Percentiles rank a stretch among this genome's conserved stretches.
phyloP scores from a whole-genome alignment of 2,113 vertebrate species.

The Nettapus auritus region DNA sequence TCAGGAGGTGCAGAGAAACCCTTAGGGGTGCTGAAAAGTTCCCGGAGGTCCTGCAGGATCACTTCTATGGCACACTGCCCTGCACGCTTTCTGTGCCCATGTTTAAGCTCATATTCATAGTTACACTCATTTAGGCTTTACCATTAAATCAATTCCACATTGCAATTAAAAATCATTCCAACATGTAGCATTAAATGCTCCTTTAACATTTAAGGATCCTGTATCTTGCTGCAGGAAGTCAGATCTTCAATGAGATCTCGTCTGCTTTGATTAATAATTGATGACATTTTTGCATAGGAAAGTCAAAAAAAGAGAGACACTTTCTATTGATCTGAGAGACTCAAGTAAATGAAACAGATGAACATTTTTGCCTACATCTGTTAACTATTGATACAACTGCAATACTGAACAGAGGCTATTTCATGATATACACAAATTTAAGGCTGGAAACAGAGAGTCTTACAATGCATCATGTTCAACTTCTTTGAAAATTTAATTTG shows the following conservation, averaged over 20 bases:
- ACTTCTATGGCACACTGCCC: not conserved
- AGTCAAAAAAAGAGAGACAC: not conserved
- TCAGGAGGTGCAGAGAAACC: not conserved
- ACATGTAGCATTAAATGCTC: not conserved
- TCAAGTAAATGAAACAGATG: constrained; percentile 29
- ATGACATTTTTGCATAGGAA: constrained; percentile 32
- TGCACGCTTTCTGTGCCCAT: fast-evolving
- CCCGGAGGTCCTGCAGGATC: not conserved
- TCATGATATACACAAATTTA: not conserved
- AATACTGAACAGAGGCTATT: not conserved
- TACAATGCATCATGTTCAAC: not conserved
- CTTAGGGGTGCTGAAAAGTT: not conserved
- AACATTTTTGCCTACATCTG: not conserved
- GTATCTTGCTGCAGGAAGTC: constrained; percentile 24
- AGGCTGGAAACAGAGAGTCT: not conserved
- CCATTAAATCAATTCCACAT: not conserved
- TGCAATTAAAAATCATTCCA: constrained; percentile 2
- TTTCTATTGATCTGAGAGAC: not conserved
- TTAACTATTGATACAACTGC: not conserved
- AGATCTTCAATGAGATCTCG: constrained; percentile 32
- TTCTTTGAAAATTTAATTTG: not conserved
- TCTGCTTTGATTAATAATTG: constrained; percentile 68
- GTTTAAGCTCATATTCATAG: not conserved
- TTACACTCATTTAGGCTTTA: not conserved
- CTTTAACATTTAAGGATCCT: not conserved